Evolutionary conservation across 2,888 invertebrate species (phyloP), one percentile per base, ranked within the genome.

Genomic region (Nemotelus nigrinus): DNA sequence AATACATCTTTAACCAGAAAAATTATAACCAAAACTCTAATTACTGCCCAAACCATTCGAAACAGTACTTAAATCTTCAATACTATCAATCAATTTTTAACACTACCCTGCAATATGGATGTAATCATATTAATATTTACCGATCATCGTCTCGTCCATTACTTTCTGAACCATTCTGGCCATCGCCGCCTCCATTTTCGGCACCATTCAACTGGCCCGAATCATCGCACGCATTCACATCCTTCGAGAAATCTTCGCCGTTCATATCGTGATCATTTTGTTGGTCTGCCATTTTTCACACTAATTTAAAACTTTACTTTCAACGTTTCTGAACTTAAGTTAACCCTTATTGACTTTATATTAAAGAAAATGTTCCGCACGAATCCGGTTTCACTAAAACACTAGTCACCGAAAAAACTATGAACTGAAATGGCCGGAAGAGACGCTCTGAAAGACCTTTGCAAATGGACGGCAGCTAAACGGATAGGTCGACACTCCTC

Each of bases 241-340:
- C 93, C 90, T 93, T 91, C 83, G 93, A 92, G 88, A 93, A 93
- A 88, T 93, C 93, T 88, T 93, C 93, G 87, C 93, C 93, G 88
- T 93, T 93, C 92, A 93, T 92, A 84, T 90, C 89, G 88, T 89
- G 89, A 85, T 91, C 92, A 79, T 85, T 85, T 89, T 91, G 89
- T 84, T 88, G 88, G 80, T 88, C 89, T 80, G 90, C 89, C 90
- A 90, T 90, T 83, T 74, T 58, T 45, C 50, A 39, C 5, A 43
- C 39, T 67, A 6, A n/a, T 67, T 39, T 63, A 39, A 25, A 57
- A 25, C 57, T 57, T 57, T 10, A n/a, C 55, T 8, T 53, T 47
- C 45, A 47, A 7, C 47, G 8, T 68, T 68, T 47, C 6, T 25
- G 7, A 64, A 53, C 65, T 55, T 74, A 45, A 45, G 41, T 39